Conservation (phyloP, 2,797 vertebrate species). For the Atherinosoma microstoma region DNA sequence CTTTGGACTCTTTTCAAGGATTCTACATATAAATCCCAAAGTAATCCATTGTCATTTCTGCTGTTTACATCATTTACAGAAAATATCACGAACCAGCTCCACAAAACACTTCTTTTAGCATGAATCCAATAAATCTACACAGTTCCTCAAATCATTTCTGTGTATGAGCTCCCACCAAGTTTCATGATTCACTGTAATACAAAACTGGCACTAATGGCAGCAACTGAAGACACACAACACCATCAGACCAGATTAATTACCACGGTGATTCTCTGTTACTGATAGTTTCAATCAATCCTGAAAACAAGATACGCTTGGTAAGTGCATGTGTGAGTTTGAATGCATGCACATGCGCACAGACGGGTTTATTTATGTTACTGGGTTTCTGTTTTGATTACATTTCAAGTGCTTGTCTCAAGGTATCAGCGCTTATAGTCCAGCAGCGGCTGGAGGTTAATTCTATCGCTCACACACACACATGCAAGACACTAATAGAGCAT, state of each 20-base stretch:
- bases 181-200: constrained; percentile 10
- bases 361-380: constrained; percentile 21
- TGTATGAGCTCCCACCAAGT: neutral
- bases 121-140: neutral
- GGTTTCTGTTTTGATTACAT: constrained; percentile 41
- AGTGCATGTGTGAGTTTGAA: neutral
- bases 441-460: constrained; percentile 18
- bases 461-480: constrained; percentile 14
- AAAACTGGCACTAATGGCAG: constrained; percentile 32
- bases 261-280: constrained; percentile 20
- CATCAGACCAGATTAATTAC: constrained; percentile 59
- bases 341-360: neutral
- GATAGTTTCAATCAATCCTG: constrained; percentile 45
- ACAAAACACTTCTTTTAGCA: neutral
- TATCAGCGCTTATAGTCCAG: constrained; percentile 11
- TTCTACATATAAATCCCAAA: neutral
- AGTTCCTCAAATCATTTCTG: neutral
- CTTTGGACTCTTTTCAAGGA: neutral
- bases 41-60: neutral
- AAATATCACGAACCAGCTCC: neutral
- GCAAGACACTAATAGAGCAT: neutral
- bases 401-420: constrained; percentile 17
- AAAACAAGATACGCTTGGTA: constrained; percentile 17
- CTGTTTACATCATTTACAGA: neutral
- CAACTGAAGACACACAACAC: constrained; percentile 32